Evolutionary conservation across 2,797 vertebrate genomes (phyloP).

Genomic region (Aplochiton taeniatus): DNA sequence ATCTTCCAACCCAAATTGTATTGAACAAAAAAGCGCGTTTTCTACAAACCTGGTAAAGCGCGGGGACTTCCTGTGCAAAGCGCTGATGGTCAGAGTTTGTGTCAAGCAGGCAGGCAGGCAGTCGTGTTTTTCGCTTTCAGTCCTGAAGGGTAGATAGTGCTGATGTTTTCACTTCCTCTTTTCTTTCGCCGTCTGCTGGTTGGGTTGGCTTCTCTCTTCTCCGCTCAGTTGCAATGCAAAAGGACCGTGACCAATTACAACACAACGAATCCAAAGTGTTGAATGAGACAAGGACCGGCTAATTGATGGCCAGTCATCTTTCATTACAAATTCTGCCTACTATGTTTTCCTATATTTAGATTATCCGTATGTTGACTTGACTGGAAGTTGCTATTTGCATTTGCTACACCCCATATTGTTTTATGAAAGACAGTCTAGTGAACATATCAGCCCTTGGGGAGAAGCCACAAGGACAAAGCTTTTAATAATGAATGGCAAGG

Average conservation of each 20-base stretch:
- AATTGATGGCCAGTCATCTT: background rate
- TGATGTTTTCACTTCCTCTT: slow-evolving; percentile 82
- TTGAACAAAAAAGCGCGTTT: background rate
- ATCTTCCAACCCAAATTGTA: background rate
- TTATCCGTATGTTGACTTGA: too few species aligned
- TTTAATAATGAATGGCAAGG: slow-evolving; percentile 68
- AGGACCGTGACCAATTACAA: slow-evolving; percentile 47
- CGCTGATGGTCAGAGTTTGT: slow-evolving; percentile 67
- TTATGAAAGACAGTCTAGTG: too few species aligned
- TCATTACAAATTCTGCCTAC: background rate
- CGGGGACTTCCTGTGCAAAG: slow-evolving; percentile 58
- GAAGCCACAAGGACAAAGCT: slow-evolving; percentile 30
- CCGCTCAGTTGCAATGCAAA: slow-evolving; percentile 41
- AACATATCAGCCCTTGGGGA: too few species aligned
- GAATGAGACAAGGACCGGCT: slow-evolving; percentile 13
- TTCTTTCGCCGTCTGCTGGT: slow-evolving; percentile 76
- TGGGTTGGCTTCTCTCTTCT: slow-evolving; percentile 29
- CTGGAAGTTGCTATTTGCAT: too few species aligned
- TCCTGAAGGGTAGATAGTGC: slow-evolving; percentile 58
- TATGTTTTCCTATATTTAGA: too few species aligned
- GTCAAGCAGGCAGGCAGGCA: slow-evolving; percentile 13
- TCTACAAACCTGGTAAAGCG: slow-evolving; percentile 71
- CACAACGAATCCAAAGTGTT: slow-evolving; percentile 21
- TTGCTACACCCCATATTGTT: too few species aligned
- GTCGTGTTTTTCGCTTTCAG: slow-evolving; percentile 25